These are phyloP conservation scores for Drosophila repleta DNA, from an alignment of 1,140 invertebrate genomes.

Conservation along the genomic window DNA sequence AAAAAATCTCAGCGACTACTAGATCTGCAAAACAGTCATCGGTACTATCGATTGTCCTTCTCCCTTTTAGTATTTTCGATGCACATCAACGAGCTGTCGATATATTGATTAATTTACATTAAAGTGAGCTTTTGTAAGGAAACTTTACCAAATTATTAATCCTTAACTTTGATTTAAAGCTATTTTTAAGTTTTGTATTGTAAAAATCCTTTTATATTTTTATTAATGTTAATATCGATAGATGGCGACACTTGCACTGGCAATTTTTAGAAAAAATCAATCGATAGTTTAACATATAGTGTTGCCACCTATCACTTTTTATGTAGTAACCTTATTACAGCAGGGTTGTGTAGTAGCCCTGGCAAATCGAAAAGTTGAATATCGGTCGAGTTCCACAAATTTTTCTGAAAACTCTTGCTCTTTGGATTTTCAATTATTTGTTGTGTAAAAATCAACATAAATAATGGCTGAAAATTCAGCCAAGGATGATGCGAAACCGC, in stretches of 20 bases:
- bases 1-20: slow-evolving; percentile 67
- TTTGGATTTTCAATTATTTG: slow-evolving; percentile 10
- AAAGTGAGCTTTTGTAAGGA: not conserved
- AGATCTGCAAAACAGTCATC: slow-evolving; percentile 33
- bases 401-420: slow-evolving; percentile 15
- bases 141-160: not conserved
- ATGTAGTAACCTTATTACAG: not conserved
- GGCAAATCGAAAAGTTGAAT: slow-evolving; percentile 11
- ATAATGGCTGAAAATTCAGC: slow-evolving; percentile 43
- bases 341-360: slow-evolving; percentile 11
- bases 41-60: slow-evolving; percentile 16
- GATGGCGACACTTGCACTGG: too few species aligned
- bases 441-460: not conserved
- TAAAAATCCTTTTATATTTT: not conserved
- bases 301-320: not conserved
- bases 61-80: not conserved
- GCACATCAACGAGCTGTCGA: not conserved
- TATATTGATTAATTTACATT: slow-evolving; percentile 1
- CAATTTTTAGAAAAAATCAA: not conserved
- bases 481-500: not conserved
- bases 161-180: not conserved
- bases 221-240: not conserved
- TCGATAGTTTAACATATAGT: slow-evolving; percentile 2
- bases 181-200: not conserved
- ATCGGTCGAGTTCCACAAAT: slow-evolving; percentile 27